A percentile compares a stretch with the other conserved stretches of the same genome.
phyloP scores from a whole-genome alignment of 2,888 invertebrate genomes.

The Diabrotica balteata region DNA sequence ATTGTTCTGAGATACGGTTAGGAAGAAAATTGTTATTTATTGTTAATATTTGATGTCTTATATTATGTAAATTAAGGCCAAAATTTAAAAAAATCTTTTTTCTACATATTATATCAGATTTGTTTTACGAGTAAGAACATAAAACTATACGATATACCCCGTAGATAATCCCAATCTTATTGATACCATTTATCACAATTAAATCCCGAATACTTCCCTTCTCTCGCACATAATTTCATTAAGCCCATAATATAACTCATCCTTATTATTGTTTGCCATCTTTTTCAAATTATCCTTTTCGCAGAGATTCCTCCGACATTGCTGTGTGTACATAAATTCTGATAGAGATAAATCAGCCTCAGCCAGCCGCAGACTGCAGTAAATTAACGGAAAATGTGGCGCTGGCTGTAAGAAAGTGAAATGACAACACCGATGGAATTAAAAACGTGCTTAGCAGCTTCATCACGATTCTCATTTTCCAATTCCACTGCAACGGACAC shows the following conservation, averaged over 20 bases:
- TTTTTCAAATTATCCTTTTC: slow-evolving; percentile 49
- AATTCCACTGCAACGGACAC: slow-evolving; percentile 39
- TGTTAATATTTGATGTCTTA: no score
- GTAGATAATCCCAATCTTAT: no score
- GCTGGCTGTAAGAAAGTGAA: slow-evolving; percentile 54
- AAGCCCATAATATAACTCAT: slow-evolving; percentile 30
- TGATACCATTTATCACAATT: slow-evolving; percentile 33
- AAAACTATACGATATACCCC: no score
- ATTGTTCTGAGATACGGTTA: no score
- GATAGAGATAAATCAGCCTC: slow-evolving; percentile 59
- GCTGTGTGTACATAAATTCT: slow-evolving; percentile 58
- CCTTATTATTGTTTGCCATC: slow-evolving; percentile 49
- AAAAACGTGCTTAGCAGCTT: slow-evolving; percentile 58
- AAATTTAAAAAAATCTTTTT: no score
- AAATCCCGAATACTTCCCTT: slow-evolving; percentile 35
- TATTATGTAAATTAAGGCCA: no score
- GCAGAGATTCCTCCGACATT: slow-evolving; percentile 33
- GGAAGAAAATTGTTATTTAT: no score
- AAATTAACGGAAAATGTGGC: slow-evolving; percentile 60
- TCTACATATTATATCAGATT: no score
- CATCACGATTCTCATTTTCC: slow-evolving; percentile 46
- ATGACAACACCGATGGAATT: slow-evolving; percentile 59
- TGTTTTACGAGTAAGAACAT: no score
- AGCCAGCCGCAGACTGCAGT: slow-evolving; percentile 53
- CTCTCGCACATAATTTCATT: slow-evolving; percentile 30